A percentile compares a stretch with the other conserved stretches of the same genome.
Conservation (phyloP, 2,113 vertebrate genomes). For the Chrysochloris asiatica region DNA sequence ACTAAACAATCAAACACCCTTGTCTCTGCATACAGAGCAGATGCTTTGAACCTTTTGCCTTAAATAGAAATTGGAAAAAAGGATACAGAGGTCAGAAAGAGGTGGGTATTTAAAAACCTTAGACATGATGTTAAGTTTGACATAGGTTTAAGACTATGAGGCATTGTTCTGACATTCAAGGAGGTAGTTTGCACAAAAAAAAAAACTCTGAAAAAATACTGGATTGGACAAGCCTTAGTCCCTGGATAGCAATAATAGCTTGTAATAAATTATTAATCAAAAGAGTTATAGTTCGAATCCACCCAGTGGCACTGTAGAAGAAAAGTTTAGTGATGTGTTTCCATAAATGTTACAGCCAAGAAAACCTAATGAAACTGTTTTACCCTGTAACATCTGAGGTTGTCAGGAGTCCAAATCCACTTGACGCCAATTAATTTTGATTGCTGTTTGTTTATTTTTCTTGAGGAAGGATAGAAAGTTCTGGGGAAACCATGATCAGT, state of each 20-base stretch:
- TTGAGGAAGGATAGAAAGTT: neutral
- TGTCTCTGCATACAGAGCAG: neutral
- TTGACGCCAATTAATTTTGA: neutral
- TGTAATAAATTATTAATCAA: neutral
- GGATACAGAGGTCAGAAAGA: neutral
- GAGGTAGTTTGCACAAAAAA: neutral
- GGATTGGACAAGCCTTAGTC: neutral
- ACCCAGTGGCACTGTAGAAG: neutral
- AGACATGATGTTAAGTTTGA: neutral
- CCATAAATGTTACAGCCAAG: neutral
- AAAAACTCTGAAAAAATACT: neutral
- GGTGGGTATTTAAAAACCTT: neutral
- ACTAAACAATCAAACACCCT: neutral
- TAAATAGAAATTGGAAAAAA: neutral
- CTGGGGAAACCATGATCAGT: neutral
- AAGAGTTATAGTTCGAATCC: too few species aligned
- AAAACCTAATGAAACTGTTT: neutral
- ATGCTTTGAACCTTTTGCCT: neutral
- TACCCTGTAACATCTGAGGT: neutral
- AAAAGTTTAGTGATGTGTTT: neutral
- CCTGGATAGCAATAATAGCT: neutral
- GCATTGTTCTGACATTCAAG: neutral
- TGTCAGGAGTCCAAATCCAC: neutral
- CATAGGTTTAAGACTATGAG: neutral
- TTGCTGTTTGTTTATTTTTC: neutral